phyloP scores from a whole-genome alignment of 2,888 invertebrate species.

The Caradrina kadenii region DNA sequence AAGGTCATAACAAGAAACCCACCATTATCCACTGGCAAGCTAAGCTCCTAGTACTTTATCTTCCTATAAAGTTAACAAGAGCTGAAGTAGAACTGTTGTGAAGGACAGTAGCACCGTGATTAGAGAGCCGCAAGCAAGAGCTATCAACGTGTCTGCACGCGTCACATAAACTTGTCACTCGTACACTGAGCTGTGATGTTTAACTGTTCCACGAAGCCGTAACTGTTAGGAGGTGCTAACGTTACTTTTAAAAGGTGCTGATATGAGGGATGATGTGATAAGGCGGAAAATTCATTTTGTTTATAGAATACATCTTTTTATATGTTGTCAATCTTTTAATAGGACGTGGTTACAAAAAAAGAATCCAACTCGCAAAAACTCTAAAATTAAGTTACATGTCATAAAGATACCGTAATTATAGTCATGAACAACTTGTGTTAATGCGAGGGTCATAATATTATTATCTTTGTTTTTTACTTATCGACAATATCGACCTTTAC shows the following conservation, averaged over 20 bases:
- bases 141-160: slow-evolving; percentile 11
- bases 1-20: too few relatives aligned
- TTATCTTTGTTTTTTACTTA: too few relatives aligned
- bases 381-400: too few relatives aligned
- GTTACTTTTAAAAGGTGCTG: background rate
- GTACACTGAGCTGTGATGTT: background rate
- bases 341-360: too few relatives aligned
- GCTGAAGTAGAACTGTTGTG: background rate
- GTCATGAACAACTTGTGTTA: too few relatives aligned
- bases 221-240: background rate
- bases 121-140: slow-evolving; percentile 8
- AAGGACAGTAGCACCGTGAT: background rate
- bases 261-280: background rate
- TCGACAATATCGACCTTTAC: too few relatives aligned
- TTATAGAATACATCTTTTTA: too few relatives aligned
- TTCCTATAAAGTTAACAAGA: background rate
- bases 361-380: too few relatives aligned
- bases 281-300: background rate
- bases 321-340: too few relatives aligned
- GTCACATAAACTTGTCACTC: slow-evolving; percentile 12
- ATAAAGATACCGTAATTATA: too few relatives aligned
- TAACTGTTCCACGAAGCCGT: background rate
- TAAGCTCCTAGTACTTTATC: background rate
- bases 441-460: too few relatives aligned
- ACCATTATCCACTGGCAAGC: too few relatives aligned